Conservation (phyloP, 1,140 invertebrate genomes). For the Conopomorpha cramerella region DNA sequence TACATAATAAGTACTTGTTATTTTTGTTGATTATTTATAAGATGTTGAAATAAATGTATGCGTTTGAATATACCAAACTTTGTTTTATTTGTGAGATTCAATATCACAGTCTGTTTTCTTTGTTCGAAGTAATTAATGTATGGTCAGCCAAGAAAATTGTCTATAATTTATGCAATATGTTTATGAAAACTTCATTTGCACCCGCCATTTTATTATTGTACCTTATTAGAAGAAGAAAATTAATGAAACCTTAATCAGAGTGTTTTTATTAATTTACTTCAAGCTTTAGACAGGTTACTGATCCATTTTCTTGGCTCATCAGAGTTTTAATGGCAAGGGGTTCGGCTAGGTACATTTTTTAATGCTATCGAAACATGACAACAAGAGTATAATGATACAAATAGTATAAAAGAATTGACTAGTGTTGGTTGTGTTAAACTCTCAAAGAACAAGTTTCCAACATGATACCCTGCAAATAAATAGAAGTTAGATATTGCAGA, state of each 20-base stretch:
- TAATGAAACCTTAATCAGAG: too few relatives aligned
- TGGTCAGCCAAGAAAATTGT: not conserved
- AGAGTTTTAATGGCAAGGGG: conserved; percentile 12
- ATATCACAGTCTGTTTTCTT: not conserved
- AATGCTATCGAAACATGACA: conserved; percentile 45
- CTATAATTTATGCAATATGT: not conserved
- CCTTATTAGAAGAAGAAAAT: too few relatives aligned
- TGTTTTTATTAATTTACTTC: not conserved
- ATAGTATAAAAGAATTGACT: conserved; percentile 23
- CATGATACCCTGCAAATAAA: conserved; percentile 76
- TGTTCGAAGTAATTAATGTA: not conserved
- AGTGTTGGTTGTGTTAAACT: conserved; percentile 29
- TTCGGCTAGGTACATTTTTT: conserved; percentile 30
- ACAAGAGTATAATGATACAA: conserved; percentile 34
- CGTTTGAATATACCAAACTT: not conserved
- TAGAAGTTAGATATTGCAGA: conserved; percentile 85
- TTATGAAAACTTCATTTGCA: not conserved
- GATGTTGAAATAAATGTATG: not conserved
- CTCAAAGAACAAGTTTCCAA: conserved; percentile 66
- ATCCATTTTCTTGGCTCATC: conserved; percentile 5
- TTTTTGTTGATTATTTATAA: not conserved
- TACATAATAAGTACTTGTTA: not conserved
- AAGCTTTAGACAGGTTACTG: not conserved
- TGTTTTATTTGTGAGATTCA: not conserved
- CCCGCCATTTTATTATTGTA: not conserved